phyloP scores from a whole-genome alignment of 2,888 invertebrate genomes.

The Palloptera scutellata region DNA sequence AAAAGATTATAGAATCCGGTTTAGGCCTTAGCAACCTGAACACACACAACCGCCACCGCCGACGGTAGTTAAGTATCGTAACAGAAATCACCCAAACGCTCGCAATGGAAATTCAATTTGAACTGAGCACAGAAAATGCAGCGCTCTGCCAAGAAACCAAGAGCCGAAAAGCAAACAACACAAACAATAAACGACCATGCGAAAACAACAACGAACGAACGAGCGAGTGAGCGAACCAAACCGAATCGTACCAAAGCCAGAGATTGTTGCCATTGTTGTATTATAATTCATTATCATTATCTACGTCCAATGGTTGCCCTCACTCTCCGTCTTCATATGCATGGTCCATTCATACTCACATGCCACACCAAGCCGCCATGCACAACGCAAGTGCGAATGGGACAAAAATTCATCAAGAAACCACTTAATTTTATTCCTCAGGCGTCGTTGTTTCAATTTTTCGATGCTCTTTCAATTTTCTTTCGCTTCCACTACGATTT shows the following conservation, averaged over 20 bases:
- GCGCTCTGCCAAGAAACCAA: slow-evolving; percentile 55
- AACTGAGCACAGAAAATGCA: slow-evolving; percentile 57
- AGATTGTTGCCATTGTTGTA: slow-evolving; percentile 59
- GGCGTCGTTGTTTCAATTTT: slow-evolving; percentile 38
- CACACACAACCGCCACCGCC: slow-evolving; percentile 11
- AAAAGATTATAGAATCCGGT: slow-evolving; percentile 25
- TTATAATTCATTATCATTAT: slow-evolving; percentile 28
- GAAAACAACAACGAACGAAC: slow-evolving; percentile 32
- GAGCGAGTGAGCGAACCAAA: slow-evolving; percentile 29
- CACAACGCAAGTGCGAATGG: slow-evolving; percentile 46
- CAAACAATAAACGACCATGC: slow-evolving; percentile 20
- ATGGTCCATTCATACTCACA: slow-evolving; percentile 8
- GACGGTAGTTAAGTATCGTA: slow-evolving; percentile 16
- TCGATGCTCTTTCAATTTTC: slow-evolving; percentile 1
- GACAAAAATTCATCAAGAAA: slow-evolving; percentile 58
- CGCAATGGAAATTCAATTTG: slow-evolving; percentile 60
- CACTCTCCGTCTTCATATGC: slow-evolving; percentile 14
- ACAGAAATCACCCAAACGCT: slow-evolving; percentile 43
- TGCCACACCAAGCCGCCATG: background rate
- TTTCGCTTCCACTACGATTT: background rate
- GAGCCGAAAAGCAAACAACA: slow-evolving; percentile 26
- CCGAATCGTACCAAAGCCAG: slow-evolving; percentile 27
- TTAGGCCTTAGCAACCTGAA: slow-evolving; percentile 25
- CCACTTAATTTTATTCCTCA: slow-evolving; percentile 46
- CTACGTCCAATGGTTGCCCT: slow-evolving; percentile 38